phyloP scores from a whole-genome alignment of 2,797 vertebrate genomes.

The Chaetodon trifasciatus region DNA sequence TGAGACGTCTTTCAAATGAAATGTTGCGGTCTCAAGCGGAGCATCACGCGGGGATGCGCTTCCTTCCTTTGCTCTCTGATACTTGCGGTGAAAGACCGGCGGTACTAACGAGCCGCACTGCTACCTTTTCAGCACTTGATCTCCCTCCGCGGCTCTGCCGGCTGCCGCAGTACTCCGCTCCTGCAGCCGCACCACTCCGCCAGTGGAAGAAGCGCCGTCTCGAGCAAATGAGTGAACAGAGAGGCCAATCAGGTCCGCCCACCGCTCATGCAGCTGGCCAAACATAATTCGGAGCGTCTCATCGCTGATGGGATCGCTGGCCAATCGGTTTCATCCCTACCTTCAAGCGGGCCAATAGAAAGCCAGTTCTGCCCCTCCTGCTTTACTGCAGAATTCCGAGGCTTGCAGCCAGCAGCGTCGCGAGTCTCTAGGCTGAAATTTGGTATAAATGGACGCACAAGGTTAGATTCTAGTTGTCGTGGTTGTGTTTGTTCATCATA shows the following conservation, averaged over 20 bases:
- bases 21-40: constrained; percentile 83
- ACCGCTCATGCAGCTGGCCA: constrained; percentile 39
- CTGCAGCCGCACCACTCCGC: constrained; percentile 74
- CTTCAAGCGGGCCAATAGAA: constrained; percentile 68
- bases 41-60: constrained; percentile 82
- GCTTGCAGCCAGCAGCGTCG: constrained; percentile 71
- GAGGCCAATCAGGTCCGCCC: constrained; percentile 26
- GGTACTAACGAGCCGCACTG: constrained; percentile 75
- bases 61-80: constrained; percentile 78
- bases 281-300: constrained; percentile 66
- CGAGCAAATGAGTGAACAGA: constrained; percentile 43
- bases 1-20: constrained; percentile 78
- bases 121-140: constrained; percentile 67
- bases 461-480: constrained; percentile 80
- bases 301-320: constrained; percentile 31
- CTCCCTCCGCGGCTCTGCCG: constrained; percentile 79
- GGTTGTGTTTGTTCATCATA: constrained; percentile 75
- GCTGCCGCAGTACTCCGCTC: constrained; percentile 81
- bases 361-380: constrained; percentile 75
- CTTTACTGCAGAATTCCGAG: constrained; percentile 84
- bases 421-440: constrained; percentile 71
- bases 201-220: constrained; percentile 65
- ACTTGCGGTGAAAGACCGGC: constrained; percentile 83
- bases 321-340: constrained; percentile 49
- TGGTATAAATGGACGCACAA: constrained; percentile 80